These are phyloP conservation scores for Myotis planiceps DNA, from an alignment of 2,797 vertebrate genomes.

Conservation along the genomic window DNA sequence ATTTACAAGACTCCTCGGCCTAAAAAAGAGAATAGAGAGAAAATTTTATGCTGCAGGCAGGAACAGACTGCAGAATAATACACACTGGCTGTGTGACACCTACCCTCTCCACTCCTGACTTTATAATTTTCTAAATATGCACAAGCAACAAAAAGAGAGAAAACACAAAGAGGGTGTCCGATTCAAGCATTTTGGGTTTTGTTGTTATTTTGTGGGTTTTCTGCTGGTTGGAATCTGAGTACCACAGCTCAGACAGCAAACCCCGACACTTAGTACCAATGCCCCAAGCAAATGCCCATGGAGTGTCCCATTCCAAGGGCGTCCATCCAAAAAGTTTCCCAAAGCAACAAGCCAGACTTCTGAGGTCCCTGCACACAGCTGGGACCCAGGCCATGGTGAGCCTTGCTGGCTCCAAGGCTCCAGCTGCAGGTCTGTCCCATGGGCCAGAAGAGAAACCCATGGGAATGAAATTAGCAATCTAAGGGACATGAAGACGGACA, in stretches of 20 bases:
- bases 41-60: neutral
- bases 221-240: neutral
- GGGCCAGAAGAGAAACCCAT: neutral
- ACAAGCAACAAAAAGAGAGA: neutral
- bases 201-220: neutral
- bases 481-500: neutral
- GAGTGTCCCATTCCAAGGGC: neutral
- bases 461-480: neutral
- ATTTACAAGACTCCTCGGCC: slow-evolving; percentile 98
- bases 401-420: neutral
- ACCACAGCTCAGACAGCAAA: neutral
- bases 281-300: neutral
- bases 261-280: neutral
- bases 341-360: neutral
- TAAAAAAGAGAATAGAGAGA: slow-evolving; percentile 71
- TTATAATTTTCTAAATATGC: slow-evolving; percentile 2
- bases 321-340: neutral
- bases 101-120: neutral
- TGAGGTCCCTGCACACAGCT: neutral
- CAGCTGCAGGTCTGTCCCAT: neutral
- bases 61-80: neutral
- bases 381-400: neutral
- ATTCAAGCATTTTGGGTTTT: neutral
- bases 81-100: neutral
- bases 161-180: neutral